Conservation (phyloP, 2,888 invertebrate genomes). For the Hydrotaea diabolus region DNA sequence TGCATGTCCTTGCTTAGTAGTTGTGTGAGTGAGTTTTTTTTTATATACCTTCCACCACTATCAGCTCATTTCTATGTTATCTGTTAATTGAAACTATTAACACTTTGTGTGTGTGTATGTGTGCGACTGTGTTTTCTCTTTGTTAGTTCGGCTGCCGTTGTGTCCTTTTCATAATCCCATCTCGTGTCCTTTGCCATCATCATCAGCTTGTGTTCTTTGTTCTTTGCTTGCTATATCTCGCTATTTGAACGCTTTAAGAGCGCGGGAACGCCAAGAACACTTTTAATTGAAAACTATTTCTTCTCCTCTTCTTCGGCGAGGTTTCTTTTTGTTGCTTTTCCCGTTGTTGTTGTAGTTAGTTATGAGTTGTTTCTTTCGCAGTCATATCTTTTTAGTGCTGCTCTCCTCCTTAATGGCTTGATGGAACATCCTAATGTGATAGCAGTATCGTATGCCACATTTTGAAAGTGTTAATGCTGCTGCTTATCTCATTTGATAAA, state of each 20-base stretch:
- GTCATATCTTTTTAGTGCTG: conserved; percentile 3
- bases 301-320: not conserved
- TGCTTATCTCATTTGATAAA: conserved; percentile 3
- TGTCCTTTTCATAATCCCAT: conserved; percentile 18
- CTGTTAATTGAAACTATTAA: conserved; percentile 57
- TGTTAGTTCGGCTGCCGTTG: not conserved
- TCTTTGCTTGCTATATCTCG: not conserved
- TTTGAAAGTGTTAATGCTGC: conserved; percentile 19
- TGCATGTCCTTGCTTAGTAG: conserved; percentile 26
- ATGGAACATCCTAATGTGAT: conserved; percentile 7
- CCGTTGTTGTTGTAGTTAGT: not conserved
- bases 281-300: conserved; percentile 35
- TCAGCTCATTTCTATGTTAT: conserved; percentile 36
- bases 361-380: conserved; percentile 4
- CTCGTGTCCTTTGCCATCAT: conserved; percentile 31
- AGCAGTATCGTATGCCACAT: not conserved
- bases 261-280: not conserved
- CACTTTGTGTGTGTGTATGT: conserved; percentile 35
- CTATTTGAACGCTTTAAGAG: conserved; percentile 21
- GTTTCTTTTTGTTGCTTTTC: not conserved
- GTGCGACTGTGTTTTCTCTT: conserved; percentile 13
- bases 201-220: not conserved
- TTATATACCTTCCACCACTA: not conserved
- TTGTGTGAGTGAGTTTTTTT: not conserved
- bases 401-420: conserved; percentile 3